phyloP scores from a whole-genome alignment of 2,113 vertebrate genomes.

The Dinomys branickii region DNA sequence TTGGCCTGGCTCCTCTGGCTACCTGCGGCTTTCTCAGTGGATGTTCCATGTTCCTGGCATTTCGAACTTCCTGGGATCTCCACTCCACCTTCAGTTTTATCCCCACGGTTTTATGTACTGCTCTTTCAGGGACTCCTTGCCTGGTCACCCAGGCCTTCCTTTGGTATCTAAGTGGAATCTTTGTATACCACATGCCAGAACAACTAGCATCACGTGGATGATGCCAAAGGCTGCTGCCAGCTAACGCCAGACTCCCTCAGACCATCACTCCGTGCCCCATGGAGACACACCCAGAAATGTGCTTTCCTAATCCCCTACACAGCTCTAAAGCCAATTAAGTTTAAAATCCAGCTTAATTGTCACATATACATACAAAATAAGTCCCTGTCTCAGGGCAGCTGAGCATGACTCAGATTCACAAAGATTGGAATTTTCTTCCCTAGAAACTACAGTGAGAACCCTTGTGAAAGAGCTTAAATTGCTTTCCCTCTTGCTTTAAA shows the following conservation, averaged over 20 bases:
- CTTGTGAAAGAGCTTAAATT: background rate
- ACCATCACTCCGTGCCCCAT: background rate
- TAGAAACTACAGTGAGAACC: background rate
- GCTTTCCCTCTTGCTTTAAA: background rate
- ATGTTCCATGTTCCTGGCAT: background rate
- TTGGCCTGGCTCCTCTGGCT: background rate
- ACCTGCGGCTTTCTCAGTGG: background rate
- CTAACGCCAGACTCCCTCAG: background rate
- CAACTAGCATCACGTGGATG: background rate
- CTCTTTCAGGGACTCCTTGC: background rate
- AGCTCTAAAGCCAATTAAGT: background rate
- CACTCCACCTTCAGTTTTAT: background rate
- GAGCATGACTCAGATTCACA: conserved; percentile 33
- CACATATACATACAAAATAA: background rate
- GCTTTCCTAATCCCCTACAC: background rate
- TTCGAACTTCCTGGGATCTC: background rate
- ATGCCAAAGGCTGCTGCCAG: background rate
- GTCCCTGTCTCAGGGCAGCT: background rate
- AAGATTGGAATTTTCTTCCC: background rate
- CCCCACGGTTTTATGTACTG: background rate
- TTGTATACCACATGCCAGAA: background rate
- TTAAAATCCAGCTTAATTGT: background rate
- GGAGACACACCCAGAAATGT: background rate
- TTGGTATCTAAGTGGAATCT: background rate
- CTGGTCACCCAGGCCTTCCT: background rate